These are phyloP conservation scores for Melipona quadrifasciata DNA, from an alignment of 1,140 invertebrate species.

Conservation along the genomic window DNA sequence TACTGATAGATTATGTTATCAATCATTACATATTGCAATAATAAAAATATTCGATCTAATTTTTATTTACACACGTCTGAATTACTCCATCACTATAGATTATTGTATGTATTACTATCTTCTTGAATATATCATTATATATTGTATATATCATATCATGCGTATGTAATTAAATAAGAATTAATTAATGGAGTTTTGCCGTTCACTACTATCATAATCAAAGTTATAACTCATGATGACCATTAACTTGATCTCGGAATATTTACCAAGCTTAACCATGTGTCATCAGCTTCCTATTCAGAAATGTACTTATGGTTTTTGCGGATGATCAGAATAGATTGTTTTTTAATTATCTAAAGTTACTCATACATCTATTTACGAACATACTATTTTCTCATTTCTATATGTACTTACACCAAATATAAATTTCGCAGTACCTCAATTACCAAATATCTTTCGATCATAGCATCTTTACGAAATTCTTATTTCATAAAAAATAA, in stretches of 20 bases:
- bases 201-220: constrained; percentile 18
- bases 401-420: not conserved
- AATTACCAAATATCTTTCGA: not conserved
- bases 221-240: constrained; percentile 25
- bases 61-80: not conserved
- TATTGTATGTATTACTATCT: not conserved
- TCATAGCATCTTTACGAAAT: not conserved
- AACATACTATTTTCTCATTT: not conserved
- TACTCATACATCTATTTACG: not conserved
- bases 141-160: no score
- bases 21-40: not conserved
- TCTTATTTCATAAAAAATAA: not conserved
- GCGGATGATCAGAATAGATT: not conserved
- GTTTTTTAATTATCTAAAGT: constrained; percentile 4
- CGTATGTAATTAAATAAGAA: not conserved
- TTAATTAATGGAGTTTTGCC: not conserved
- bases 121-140: not conserved
- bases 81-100: not conserved
- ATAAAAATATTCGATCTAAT: not conserved
- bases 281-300: not conserved
- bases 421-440: not conserved
- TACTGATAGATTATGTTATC: no score
- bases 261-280: constrained; percentile 3
- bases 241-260: constrained; percentile 16
- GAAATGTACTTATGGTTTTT: not conserved